A percentile compares a stretch with the other conserved stretches of the same genome.
Evolutionary conservation across 2,113 vertebrate genomes (phyloP).

Genomic region (Acanthochromis polyacanthus): DNA sequence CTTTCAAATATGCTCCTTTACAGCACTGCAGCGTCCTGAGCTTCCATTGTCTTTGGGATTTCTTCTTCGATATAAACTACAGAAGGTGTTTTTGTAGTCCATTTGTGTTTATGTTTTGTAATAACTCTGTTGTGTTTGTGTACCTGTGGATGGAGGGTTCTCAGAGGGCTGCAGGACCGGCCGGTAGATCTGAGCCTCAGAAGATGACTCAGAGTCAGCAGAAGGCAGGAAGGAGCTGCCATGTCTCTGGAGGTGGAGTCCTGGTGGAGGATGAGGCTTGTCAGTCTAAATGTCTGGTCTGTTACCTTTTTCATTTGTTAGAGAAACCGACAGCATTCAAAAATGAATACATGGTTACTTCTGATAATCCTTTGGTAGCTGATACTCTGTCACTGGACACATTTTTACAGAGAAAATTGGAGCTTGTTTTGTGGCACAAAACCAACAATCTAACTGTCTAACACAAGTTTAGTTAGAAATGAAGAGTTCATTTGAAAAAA

Average conservation of each 20-base stretch:
- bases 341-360: too few relatives aligned
- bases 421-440: too few relatives aligned
- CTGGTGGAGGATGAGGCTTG: slow-evolving; percentile 39
- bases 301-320: neutral
- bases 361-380: too few relatives aligned
- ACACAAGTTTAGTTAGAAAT: too few relatives aligned
- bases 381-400: too few relatives aligned
- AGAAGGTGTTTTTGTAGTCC: too few relatives aligned
- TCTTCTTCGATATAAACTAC: too few relatives aligned
- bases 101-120: neutral
- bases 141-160: slow-evolving; percentile 54
- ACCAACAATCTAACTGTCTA: too few relatives aligned
- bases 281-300: neutral
- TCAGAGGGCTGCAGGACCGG: slow-evolving; percentile 66
- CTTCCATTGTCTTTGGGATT: neutral
- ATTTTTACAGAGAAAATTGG: too few relatives aligned
- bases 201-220: neutral
- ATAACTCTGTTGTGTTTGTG: neutral
- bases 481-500: too few relatives aligned
- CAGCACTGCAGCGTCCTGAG: neutral
- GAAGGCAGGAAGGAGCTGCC: neutral
- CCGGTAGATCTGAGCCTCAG: slow-evolving; percentile 2
- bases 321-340: too few relatives aligned
- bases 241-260: slow-evolving; percentile 30
- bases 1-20: too few relatives aligned